A percentile compares a stretch with the other conserved stretches of the same genome.
phyloP scores from a whole-genome alignment of 2,888 invertebrate species.

The Lypha dubia region DNA sequence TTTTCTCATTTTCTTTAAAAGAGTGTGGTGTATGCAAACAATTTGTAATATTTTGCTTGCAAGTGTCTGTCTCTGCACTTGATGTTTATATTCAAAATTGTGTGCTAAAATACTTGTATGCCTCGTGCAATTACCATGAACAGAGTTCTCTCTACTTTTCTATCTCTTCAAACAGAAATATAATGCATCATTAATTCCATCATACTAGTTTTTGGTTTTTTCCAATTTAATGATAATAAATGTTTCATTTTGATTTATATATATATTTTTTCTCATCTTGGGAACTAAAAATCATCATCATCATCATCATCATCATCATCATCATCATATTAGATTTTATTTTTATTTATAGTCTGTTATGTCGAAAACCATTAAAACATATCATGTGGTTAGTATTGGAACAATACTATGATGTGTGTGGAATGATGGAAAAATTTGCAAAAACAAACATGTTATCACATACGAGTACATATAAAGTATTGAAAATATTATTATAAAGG shows the following conservation, averaged over 20 bases:
- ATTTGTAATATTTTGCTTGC: neutral
- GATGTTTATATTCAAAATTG: constrained; percentile 34
- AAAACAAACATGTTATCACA: neutral
- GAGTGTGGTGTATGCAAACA: neutral
- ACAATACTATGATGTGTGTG: constrained; percentile 22
- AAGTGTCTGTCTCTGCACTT: neutral
- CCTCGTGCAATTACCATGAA: constrained; percentile 60
- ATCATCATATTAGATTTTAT: too few relatives aligned
- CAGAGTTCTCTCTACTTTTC: constrained; percentile 48
- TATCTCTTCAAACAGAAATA: constrained; percentile 35
- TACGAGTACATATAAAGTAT: neutral
- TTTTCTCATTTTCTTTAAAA: constrained; percentile 2
- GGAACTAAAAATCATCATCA: constrained; percentile 1
- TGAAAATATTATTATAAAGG: neutral
- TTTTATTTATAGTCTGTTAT: neutral
- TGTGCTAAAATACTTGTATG: constrained; percentile 35
- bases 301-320: too few relatives aligned
- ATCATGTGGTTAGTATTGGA: constrained; percentile 19
- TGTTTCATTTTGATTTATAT: neutral
- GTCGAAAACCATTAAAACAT: neutral
- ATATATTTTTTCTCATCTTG: constrained; percentile 1
- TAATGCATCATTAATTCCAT: constrained; percentile 70
- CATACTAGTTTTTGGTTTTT: constrained; percentile 25
- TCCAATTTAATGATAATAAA: neutral
- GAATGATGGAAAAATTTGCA: neutral